Percentiles rank a stretch among this genome's conserved stretches.
Conservation (phyloP, 2,113 vertebrate species). For the Seriola quinqueradiata region DNA sequence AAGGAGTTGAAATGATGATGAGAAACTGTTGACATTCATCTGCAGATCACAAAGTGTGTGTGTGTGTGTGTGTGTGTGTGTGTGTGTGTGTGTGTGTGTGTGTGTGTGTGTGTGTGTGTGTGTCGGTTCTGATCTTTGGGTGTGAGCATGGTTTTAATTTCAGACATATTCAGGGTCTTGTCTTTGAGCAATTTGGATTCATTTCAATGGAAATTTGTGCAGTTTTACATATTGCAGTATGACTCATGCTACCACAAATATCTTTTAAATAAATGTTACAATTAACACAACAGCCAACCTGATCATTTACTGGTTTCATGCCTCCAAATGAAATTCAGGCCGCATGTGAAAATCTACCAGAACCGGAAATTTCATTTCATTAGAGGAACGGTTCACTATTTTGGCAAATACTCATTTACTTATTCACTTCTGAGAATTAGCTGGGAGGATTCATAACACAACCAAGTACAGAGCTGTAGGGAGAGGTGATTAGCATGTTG, state of each 20-base stretch:
- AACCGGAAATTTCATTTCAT: neutral
- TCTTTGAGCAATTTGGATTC: neutral
- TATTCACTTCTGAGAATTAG: neutral
- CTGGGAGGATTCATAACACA: neutral
- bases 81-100: neutral
- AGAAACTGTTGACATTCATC: constrained; percentile 42
- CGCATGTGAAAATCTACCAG: neutral
- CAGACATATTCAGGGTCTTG: constrained; percentile 1
- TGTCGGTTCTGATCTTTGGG: neutral
- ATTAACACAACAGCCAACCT: neutral
- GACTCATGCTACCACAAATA: constrained; percentile 24
- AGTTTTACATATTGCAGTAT: constrained; percentile 7
- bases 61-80: neutral
- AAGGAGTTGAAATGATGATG: constrained; percentile 40
- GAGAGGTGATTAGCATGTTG: neutral
- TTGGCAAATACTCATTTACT: neutral
- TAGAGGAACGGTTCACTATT: neutral
- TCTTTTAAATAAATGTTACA: constrained; percentile 13
- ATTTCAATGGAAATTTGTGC: constrained; percentile 27
- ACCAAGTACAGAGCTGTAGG: neutral
- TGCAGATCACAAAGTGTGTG: neutral
- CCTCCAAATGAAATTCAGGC: neutral
- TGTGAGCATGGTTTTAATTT: constrained; percentile 27
- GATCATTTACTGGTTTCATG: neutral
- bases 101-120: neutral